A percentile compares a stretch with the other conserved stretches of the same genome.
phyloP scores from a whole-genome alignment of 2,888 invertebrate species.

The Melikaiella ostensackeni region DNA sequence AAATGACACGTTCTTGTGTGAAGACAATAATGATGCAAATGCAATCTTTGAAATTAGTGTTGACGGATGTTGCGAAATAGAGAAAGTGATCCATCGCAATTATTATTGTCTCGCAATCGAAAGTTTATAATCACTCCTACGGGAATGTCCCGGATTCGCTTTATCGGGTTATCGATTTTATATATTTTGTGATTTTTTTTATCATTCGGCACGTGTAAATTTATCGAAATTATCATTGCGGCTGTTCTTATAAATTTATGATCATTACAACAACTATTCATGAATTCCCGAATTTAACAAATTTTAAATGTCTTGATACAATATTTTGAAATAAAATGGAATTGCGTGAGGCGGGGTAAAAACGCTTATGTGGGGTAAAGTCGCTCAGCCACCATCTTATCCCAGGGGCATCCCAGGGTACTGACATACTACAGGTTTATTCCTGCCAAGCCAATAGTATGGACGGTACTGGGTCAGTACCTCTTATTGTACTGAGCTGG shows the following conservation, averaged over 20 bases:
- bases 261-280: neutral
- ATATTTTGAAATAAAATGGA: too few relatives aligned
- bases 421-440: too few relatives aligned
- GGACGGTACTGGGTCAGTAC: too few relatives aligned
- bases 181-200: neutral
- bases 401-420: too few relatives aligned
- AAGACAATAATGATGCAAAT: slow-evolving; percentile 1
- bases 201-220: neutral
- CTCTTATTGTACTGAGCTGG: too few relatives aligned
- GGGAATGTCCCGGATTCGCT: neutral
- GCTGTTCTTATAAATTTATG: neutral
- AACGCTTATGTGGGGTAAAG: too few relatives aligned
- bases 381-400: too few relatives aligned
- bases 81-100: slow-evolving; percentile 1
- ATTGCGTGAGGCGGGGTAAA: too few relatives aligned
- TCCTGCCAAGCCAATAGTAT: too few relatives aligned
- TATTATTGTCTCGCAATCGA: slow-evolving; percentile 19
- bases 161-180: neutral
- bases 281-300: neutral
- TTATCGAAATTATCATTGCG: neutral
- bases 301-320: neutral
- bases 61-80: slow-evolving; percentile 20
- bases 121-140: neutral
- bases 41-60: slow-evolving; percentile 2
- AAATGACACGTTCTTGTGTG: slow-evolving; percentile 12